phyloP scores from a whole-genome alignment of 2,113 vertebrate species.

The Lepidothrix coronata region DNA sequence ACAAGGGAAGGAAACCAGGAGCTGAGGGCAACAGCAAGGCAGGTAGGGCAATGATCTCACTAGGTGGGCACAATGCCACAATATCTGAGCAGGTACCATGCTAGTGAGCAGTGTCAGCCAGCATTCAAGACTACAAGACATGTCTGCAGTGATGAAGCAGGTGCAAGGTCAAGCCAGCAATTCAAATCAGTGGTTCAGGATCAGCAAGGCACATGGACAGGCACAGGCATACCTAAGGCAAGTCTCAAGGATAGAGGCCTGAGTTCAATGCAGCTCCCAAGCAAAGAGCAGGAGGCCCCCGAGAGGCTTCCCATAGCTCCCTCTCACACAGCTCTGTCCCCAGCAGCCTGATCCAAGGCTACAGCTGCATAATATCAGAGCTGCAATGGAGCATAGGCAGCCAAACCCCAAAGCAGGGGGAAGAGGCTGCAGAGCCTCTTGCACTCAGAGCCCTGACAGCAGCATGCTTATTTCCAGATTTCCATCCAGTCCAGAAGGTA shows the following conservation, averaged over 20 bases:
- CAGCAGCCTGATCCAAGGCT: neutral
- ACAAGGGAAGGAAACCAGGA: neutral
- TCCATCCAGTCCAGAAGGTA: slow-evolving; percentile 42
- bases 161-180: neutral
- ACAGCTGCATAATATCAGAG: neutral
- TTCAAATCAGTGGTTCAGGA: neutral
- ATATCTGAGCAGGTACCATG: neutral
- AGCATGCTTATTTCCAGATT: slow-evolving; percentile 25
- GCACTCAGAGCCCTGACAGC: neutral
- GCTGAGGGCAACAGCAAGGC: neutral
- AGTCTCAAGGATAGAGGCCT: neutral
- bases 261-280: neutral
- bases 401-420: neutral
- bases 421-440: neutral
- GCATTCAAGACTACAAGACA: neutral
- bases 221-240: neutral
- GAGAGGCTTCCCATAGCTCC: neutral
- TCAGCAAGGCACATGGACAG: neutral
- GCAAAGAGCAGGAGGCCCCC: neutral
- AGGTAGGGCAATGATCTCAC: neutral
- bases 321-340: neutral
- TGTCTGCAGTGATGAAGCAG: neutral
- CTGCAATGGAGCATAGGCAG: neutral
- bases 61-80: neutral
- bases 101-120: neutral